A percentile compares a stretch with the other conserved stretches of the same genome.
phyloP scores from a whole-genome alignment of 2,888 invertebrate species.

The Miltochrista miniata region DNA sequence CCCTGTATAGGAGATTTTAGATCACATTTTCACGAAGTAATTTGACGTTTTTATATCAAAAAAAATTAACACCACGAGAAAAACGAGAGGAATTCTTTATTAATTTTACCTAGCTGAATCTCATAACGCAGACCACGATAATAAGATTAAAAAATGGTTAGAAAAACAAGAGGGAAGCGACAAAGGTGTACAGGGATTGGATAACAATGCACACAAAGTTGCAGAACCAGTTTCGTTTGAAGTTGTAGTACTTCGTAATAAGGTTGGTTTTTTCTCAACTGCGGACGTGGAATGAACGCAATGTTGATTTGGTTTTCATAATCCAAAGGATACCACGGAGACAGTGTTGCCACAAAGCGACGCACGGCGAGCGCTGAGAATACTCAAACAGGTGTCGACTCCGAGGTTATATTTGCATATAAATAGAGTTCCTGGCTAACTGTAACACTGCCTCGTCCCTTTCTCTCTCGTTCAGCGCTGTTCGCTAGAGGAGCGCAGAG shows the following conservation, averaged over 20 bases:
- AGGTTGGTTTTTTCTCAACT: slow-evolving; percentile 34
- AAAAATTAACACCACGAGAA: no score
- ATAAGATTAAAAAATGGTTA: slow-evolving; percentile 44
- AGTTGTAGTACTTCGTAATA: slow-evolving; percentile 30
- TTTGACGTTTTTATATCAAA: slow-evolving; percentile 14
- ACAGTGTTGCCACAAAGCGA: slow-evolving; percentile 75
- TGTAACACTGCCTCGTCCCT: slow-evolving; percentile 78
- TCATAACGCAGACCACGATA: slow-evolving; percentile 40
- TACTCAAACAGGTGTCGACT: slow-evolving; percentile 84
- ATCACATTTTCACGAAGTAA: not conserved
- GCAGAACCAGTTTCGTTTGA: slow-evolving; percentile 11
- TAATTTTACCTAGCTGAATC: slow-evolving; percentile 45
- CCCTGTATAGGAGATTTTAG: no score
- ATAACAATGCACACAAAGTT: slow-evolving; percentile 25
- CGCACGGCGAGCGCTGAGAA: slow-evolving; percentile 70
- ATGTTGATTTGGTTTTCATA: slow-evolving; percentile 52
- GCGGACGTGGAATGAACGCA: slow-evolving; percentile 35
- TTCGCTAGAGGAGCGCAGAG: slow-evolving; percentile 68
- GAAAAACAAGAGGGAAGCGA: slow-evolving; percentile 43
- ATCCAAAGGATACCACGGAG: slow-evolving; percentile 71
- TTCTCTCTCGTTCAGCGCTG: slow-evolving; percentile 63
- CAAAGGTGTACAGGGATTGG: slow-evolving; percentile 32
- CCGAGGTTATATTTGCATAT: slow-evolving; percentile 83
- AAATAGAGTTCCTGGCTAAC: slow-evolving; percentile 84
- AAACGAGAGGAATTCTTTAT: slow-evolving; percentile 26